A percentile compares a stretch with the other conserved stretches of the same genome.
These are phyloP conservation scores for Eremophila alpestris DNA, from an alignment of 2,797 vertebrate genomes.

Conservation along the genomic window DNA sequence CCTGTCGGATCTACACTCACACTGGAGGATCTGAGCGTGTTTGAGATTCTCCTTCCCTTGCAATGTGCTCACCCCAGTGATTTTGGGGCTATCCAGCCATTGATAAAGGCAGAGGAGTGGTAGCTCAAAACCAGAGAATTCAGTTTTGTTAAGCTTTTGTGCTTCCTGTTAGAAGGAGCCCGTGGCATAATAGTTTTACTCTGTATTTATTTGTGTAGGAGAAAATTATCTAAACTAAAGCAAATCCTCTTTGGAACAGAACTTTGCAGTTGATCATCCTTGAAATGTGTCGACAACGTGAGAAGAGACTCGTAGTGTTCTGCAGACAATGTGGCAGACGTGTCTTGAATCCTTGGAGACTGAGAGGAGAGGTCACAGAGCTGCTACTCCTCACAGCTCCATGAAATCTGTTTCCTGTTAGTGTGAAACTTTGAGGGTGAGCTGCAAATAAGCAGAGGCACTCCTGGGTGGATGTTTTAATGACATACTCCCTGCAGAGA, in stretches of 20 bases:
- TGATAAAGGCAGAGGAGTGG: not conserved
- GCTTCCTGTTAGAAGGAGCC: conserved; percentile 22
- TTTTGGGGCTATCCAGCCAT: conserved; percentile 5
- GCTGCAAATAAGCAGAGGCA: not conserved
- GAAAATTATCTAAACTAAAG: conserved; percentile 44
- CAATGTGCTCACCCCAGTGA: conserved; percentile 9
- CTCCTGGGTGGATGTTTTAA: not conserved
- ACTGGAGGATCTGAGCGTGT: conserved; percentile 3
- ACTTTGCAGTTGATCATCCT: conserved; percentile 33
- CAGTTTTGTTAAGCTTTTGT: not conserved
- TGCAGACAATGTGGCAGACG: conserved; percentile 51
- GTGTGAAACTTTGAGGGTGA: conserved; percentile 1
- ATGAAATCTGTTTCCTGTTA: conserved; percentile 62
- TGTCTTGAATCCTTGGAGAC: conserved; percentile 60
- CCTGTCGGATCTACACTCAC: not conserved
- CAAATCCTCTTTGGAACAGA: conserved; percentile 44
- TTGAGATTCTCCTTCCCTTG: not conserved
- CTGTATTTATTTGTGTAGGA: conserved; percentile 44
- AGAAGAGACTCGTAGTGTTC: conserved; percentile 49
- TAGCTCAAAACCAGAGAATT: not conserved
- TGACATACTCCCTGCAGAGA: not conserved
- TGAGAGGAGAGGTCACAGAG: conserved; percentile 54
- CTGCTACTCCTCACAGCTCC: conserved; percentile 20
- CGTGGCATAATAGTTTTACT: not conserved
- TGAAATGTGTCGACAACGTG: conserved; percentile 59